Base-by-base conservation (phyloP, 2,113 vertebrate species). In the Embiotoca jacksoni region DNA sequence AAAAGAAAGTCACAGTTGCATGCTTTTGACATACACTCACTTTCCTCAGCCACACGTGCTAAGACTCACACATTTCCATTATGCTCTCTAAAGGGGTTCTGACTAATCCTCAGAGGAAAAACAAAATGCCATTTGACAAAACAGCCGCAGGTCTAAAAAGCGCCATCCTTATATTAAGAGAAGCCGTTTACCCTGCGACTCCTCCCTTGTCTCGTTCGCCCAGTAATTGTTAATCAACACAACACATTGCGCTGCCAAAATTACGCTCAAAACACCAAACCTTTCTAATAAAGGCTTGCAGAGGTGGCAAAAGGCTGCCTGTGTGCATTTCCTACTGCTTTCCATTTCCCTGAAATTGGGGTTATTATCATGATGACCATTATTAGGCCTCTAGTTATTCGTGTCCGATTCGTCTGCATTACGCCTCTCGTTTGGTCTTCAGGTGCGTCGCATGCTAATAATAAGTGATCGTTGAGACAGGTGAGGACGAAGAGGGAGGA, bases 201-300 rank as follows among this genome's bases (percentile, higher is more conserved):
- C 69, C 82, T 78, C 85, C 81, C 72, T 78, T 23, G 54, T 59
- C 68, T 86, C 31, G 6, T 86, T 80, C 75, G 30, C 71, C 67
- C 78, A 32, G 88, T 91, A 91, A 90, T 92, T 92, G 89, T 88
- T 94, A 92, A 93, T 93, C 91, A 93, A 85, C 90, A 74, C 68
- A 71, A 80, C 79, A 75, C 87, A 80, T 90, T 80, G 84, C 83
- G 82, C 16, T 31, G 31, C 81, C 57, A 80, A 88, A 23, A 88
- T 92, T 84, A 86, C 54, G 39, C 73, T 84, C 57, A 32, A 78
- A 89, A 86, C 55, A 81, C 74, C 78, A 82, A 85, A 75, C 81
- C 36, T 78, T 78, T 75, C 85, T 92, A 90, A 89, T 91, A 80
- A 78, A 57, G 69, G 80, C 89, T 87, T 49, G 66, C 76, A 76